These are phyloP conservation scores for Odontamblyopus rebecca DNA, from an alignment of 2,797 vertebrate species.

Conservation along the genomic window DNA sequence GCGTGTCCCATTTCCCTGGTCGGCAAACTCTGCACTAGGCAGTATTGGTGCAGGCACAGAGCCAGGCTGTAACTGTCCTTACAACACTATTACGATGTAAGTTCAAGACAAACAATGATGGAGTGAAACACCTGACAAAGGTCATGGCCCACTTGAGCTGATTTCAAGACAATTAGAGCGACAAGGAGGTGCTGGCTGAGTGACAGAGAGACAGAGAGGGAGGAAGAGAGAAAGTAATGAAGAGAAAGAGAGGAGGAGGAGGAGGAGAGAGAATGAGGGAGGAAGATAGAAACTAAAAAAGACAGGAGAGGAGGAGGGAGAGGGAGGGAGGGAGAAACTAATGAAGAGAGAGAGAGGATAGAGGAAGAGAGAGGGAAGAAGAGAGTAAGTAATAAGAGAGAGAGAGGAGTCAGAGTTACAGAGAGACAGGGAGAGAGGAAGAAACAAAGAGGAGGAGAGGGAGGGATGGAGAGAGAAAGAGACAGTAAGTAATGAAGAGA, in stretches of 20 bases:
- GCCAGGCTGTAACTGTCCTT: neutral
- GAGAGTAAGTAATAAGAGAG: neutral
- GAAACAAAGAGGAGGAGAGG: neutral
- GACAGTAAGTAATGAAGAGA: constrained; percentile 14
- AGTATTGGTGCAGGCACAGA: neutral
- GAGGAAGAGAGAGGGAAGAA: neutral
- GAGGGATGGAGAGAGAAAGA: neutral
- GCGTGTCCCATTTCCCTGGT: too few relatives aligned
- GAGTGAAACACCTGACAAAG: constrained; percentile 23
- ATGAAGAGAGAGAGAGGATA: neutral
- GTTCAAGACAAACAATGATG: constrained; percentile 20
- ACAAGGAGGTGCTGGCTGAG: constrained; percentile 17
- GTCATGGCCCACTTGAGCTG: constrained; percentile 31
- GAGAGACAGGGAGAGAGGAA: neutral
- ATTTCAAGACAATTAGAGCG: constrained; percentile 49
- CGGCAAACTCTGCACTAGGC: too few relatives aligned
- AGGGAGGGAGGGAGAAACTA: neutral
- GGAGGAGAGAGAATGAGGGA: neutral
- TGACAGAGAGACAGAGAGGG: constrained; percentile 16
- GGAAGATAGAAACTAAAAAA: neutral
- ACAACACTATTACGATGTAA: constrained; percentile 21
- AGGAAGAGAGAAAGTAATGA: neutral
- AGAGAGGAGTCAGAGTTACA: neutral
- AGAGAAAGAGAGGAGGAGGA: neutral
- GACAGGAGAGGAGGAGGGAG: neutral